Conservation (phyloP, 2,888 invertebrate genomes). For the Nipponacmea schrenckii region DNA sequence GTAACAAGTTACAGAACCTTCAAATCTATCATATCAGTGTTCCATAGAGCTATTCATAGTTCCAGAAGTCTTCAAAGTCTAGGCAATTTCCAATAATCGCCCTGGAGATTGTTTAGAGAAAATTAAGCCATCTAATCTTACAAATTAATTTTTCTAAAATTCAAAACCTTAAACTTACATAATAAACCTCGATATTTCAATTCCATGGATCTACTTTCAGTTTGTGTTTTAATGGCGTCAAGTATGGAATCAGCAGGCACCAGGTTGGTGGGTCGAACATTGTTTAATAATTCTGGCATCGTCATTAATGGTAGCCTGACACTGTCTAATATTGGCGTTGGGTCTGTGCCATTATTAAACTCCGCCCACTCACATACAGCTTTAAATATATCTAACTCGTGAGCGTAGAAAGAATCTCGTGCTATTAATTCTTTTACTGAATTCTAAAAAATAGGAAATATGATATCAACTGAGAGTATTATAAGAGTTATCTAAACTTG, state of each 20-base stretch:
- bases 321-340: conserved; percentile 57
- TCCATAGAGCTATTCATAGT: no score
- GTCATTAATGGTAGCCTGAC: conserved; percentile 87
- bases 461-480: no score
- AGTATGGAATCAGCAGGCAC: conserved; percentile 90
- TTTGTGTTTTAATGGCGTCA: conserved; percentile 92
- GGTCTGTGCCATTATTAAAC: conserved; percentile 77
- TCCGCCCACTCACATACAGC: conserved; percentile 89
- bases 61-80: no score
- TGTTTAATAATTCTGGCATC: conserved; percentile 85
- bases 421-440: conserved; percentile 86
- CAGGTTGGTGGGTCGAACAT: conserved; percentile 87
- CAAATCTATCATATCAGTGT: no score
- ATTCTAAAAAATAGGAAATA: conserved; percentile 41
- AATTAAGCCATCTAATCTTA: no score
- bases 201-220: conserved; percentile 80
- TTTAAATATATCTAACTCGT: conserved; percentile 93
- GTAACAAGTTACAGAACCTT: no score
- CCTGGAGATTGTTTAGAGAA: no score
- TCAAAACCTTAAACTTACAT: conserved; percentile 44
- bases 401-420: conserved; percentile 94
- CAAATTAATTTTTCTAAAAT: no score
- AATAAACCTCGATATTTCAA: conserved; percentile 82
- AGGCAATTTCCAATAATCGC: no score
- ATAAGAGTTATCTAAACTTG: no score